These are phyloP conservation scores for Leucoraja erinaceus DNA, from an alignment of 2,113 vertebrate genomes.

Conservation along the genomic window DNA sequence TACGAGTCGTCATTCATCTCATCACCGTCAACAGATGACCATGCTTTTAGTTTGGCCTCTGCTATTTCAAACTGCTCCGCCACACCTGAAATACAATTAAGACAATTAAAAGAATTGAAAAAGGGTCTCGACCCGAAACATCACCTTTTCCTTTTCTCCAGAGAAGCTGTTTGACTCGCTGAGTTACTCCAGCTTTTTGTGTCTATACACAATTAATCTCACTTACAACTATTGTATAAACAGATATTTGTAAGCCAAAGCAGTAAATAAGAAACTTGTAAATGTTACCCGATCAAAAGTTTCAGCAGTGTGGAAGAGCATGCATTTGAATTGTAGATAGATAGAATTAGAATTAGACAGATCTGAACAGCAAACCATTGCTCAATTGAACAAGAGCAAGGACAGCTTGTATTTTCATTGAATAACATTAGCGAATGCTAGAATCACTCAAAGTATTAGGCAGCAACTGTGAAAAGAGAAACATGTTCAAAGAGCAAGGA, in stretches of 20 bases:
- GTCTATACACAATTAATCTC: background rate
- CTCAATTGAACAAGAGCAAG: background rate
- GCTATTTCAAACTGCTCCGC: slow-evolving; percentile 95
- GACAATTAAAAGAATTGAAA: no score
- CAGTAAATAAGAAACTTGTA: background rate
- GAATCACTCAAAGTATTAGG: no score
- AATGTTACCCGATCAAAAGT: background rate
- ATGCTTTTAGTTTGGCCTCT: slow-evolving; percentile 90
- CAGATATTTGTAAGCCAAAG: background rate
- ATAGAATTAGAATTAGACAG: no score
- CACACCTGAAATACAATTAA: slow-evolving; percentile 58
- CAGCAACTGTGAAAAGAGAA: no score
- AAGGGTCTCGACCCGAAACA: no score
- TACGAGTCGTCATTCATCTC: slow-evolving; percentile 93
- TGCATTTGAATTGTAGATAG: background rate
- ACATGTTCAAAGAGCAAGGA: no score
- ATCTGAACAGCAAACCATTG: background rate
- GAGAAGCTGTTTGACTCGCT: no score
- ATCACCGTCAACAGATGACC: slow-evolving; percentile 91
- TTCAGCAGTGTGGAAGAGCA: background rate
- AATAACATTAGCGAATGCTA: no score
- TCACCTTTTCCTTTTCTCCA: no score
- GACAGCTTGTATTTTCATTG: no score
- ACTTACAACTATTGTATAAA: background rate
- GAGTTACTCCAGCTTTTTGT: no score